Base-by-base conservation (phyloP, 2,797 vertebrate species). In the Bradypodion ventrale region DNA sequence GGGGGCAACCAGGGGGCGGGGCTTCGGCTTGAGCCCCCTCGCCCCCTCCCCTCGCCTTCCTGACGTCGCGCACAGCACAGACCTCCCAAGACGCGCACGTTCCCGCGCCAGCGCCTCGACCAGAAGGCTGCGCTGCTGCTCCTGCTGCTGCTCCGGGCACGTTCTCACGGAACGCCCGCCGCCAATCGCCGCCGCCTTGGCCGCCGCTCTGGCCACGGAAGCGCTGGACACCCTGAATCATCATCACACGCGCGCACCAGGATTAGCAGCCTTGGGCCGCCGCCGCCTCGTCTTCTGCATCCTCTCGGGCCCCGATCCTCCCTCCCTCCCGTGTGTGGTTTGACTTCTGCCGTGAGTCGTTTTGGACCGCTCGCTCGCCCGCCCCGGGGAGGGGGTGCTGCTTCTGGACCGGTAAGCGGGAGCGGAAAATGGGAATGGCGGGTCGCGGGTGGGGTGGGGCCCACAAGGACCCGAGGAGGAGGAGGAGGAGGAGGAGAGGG, bases 221-320 rank as follows among this genome's bases (percentile, higher is more conserved):
- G 82, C 72, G 81, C 84, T 80, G 81, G 77, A 90, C 87, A 46
- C 90, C 68, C 62, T 35, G n/a, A n/a, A n/a, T n/a, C 81, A 90
- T 87, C 44, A 89, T 65, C 63, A n/a, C 78, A 88, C 85, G 49
- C 88, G 65, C 44, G 62, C 3, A 19, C 59, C 6, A 85, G 91
- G 93, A 94, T 93, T 93, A 93, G 91, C 89, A 85, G 89, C 87
- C 76, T 70, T 89, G 75, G 87, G 56, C 75, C 73, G 76, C 62
- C 78, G 56, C 80, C 9, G 52, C 82, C 8, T 52, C 81, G 78
- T 84, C 78, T 82, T 84, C 60, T n/a, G 32, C 56, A 49, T 5
- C 73, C 8, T 8, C 60, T 37, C 15, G 52, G 59, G 15, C n/a
- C 69, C 77, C n/a, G n/a, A 35, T 75, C 75, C 85, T 9, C 78